A percentile compares a stretch with the other conserved stretches of the same genome.
These are phyloP conservation scores for Macrochelys suwanniensis DNA, from an alignment of 2,797 vertebrate species.

Conservation along the genomic window DNA sequence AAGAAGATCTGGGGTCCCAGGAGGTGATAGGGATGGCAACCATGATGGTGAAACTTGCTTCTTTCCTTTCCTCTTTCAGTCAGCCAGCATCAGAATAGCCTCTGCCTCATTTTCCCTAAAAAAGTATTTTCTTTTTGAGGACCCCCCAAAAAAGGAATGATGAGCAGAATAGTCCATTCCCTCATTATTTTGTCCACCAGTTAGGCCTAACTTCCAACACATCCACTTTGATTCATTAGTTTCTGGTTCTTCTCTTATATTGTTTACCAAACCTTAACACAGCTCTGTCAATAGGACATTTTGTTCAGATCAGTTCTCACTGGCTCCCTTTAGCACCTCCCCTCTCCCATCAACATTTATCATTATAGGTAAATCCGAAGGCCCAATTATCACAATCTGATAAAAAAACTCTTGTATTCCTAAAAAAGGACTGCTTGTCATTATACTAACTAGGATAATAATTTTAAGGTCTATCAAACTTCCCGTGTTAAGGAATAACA, in stretches of 20 bases:
- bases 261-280: background rate
- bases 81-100: background rate
- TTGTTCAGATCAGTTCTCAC: background rate
- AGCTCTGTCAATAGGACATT: background rate
- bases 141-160: background rate
- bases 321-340: background rate
- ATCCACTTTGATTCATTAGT: background rate
- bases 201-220: background rate
- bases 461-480: background rate
- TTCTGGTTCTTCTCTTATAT: background rate
- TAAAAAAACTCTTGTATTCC: background rate
- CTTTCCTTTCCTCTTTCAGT: background rate
- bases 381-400: background rate
- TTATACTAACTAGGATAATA: background rate
- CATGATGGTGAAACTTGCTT: background rate
- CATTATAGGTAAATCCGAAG: background rate
- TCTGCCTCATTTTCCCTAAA: background rate
- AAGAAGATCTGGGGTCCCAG: background rate
- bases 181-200: background rate
- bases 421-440: background rate
- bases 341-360: background rate
- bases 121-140: background rate
- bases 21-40: background rate
- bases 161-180: background rate
- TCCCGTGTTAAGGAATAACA: background rate